These are phyloP conservation scores for Echeneis naucrates DNA, from an alignment of 2,797 vertebrate species.

Conservation along the genomic window DNA sequence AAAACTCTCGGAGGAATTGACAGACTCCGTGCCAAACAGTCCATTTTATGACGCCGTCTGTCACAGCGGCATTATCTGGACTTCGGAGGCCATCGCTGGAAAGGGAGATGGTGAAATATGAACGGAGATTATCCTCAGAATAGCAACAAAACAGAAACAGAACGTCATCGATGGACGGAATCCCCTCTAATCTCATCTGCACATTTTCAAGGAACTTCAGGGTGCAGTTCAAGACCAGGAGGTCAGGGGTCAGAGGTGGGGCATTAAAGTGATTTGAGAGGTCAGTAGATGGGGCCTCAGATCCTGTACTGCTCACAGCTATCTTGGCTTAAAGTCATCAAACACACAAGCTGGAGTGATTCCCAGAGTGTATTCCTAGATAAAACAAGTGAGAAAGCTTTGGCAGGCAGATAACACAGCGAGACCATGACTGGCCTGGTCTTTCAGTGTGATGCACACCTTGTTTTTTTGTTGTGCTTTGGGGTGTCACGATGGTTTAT, in stretches of 20 bases:
- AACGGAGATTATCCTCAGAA: conserved; percentile 45
- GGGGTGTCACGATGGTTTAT: conserved; percentile 5
- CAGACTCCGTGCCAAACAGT: conserved; percentile 81
- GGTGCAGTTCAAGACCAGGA: conserved; percentile 37
- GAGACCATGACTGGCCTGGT: not conserved
- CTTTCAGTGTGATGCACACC: conserved; percentile 18
- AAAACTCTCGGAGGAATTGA: conserved; percentile 63
- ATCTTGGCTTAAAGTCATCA: conserved; percentile 52
- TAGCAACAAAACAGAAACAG: conserved; percentile 59
- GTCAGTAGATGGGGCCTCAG: conserved; percentile 27
- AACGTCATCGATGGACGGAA: conserved; percentile 50
- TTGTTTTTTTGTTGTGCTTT: conserved; percentile 9
- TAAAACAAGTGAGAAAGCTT: conserved; percentile 25
- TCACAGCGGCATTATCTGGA: conserved; percentile 58
- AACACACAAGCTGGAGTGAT: conserved; percentile 51
- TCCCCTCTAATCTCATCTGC: conserved; percentile 52
- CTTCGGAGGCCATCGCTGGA: conserved; percentile 66
- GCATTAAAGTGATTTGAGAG: conserved; percentile 32
- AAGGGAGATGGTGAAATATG: conserved; percentile 67
- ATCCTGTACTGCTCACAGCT: conserved; percentile 24
- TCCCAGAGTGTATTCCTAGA: conserved; percentile 24
- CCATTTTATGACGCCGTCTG: conserved; percentile 71
- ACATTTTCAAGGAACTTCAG: conserved; percentile 30
- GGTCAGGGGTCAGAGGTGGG: conserved; percentile 42
- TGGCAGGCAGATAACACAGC: not conserved